These are phyloP conservation scores for Setophaga kirtlandii DNA, from an alignment of 2,113 vertebrate genomes.

Conservation along the genomic window DNA sequence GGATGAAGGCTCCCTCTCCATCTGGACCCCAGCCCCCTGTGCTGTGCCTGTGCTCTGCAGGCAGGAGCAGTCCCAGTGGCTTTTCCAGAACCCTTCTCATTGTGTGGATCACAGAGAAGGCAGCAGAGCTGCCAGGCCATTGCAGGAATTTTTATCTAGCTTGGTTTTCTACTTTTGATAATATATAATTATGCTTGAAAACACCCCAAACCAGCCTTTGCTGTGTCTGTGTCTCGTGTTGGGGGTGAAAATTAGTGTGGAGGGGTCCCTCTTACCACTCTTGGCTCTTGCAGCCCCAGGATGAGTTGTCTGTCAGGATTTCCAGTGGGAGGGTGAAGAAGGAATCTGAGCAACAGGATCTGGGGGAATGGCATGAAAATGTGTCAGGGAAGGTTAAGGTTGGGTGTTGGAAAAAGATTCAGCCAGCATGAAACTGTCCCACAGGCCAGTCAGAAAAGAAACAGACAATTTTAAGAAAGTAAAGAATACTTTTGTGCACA, in stretches of 20 bases:
- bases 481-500: background rate
- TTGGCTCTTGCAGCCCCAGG: background rate
- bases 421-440: background rate
- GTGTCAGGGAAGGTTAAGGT: background rate
- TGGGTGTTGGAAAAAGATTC: background rate
- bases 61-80: background rate
- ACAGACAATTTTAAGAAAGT: background rate
- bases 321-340: background rate
- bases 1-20: background rate
- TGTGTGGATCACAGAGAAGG: background rate
- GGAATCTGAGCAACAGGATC: background rate
- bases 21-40: fast-evolving
- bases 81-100: background rate
- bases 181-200: background rate
- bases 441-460: background rate
- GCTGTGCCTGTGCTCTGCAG: background rate
- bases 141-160: background rate
- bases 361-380: background rate
- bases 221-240: background rate
- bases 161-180: background rate
- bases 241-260: background rate
- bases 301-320: fast-evolving
- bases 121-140: fast-evolving
- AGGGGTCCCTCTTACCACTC: background rate
- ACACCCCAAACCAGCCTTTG: background rate